These are phyloP conservation scores for Ariolimax columbianus DNA, from an alignment of 2,888 invertebrate genomes.

Conservation along the genomic window DNA sequence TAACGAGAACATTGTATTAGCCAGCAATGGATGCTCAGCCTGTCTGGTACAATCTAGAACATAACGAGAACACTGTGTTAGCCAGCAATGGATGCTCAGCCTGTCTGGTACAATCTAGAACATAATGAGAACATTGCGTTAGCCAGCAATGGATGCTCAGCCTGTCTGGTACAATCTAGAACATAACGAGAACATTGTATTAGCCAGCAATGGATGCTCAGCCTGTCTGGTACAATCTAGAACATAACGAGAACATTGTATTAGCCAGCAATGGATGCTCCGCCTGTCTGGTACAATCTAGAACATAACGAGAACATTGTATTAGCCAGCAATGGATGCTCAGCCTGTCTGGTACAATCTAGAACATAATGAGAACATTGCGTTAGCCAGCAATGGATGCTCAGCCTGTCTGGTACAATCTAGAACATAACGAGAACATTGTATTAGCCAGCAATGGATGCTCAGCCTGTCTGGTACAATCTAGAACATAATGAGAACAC, in stretches of 20 bases:
- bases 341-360: slow-evolving; percentile 83
- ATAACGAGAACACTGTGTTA: neutral
- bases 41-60: slow-evolving; percentile 83
- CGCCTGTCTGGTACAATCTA: slow-evolving; percentile 84
- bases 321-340: too few relatives aligned
- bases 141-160: slow-evolving; percentile 84
- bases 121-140: neutral
- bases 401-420: slow-evolving; percentile 84
- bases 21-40: slow-evolving; percentile 85
- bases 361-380: slow-evolving; percentile 29
- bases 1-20: neutral
- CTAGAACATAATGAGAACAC: slow-evolving; percentile 67
- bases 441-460: too few relatives aligned
- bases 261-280: too few relatives aligned
- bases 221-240: slow-evolving; percentile 83
- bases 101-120: slow-evolving; percentile 83
- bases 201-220: slow-evolving; percentile 84
- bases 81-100: slow-evolving; percentile 84
- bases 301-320: neutral
- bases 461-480: slow-evolving; percentile 83
- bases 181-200: neutral
- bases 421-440: slow-evolving; percentile 60
- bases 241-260: neutral
- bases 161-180: slow-evolving; percentile 83
- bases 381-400: too few relatives aligned